Base-by-base conservation (phyloP, 2,797 vertebrate genomes). In the Pteropus rufus region DNA sequence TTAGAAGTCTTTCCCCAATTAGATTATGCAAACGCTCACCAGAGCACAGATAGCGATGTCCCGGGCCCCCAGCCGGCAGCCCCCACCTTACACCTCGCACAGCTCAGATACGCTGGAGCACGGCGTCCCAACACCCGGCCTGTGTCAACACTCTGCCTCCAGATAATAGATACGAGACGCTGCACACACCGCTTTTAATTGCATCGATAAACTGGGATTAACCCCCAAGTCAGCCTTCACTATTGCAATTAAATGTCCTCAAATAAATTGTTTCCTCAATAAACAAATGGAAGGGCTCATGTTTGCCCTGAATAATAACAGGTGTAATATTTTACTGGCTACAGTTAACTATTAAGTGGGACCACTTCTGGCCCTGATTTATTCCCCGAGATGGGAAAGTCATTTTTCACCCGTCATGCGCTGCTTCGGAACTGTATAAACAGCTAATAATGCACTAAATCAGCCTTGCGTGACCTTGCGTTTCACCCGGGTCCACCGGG, bases 211-310 rank as follows among this genome's bases (percentile, higher is more conserved):
- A 96, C 97, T 58, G 87, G 97, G 97, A 97, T 97, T 98, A 97
- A 89, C 97, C 96, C 97, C 97, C 97, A 94, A 97, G 97, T 65
- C 95, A 85, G 94, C 10, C 92, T 96, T 96, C 95, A 96, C 97
- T 97, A 69, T 96, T 97, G 96, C 96, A 97, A 97, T 97, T 97
- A 97, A 96, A 98, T 92, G 94, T 97, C 95, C 97, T 96, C 95
- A 97, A 96, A 98, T 97, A 98, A 97, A 98, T 97, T 97, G 97
- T 97, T 96, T 96, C 97, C 97, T 97, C 97, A 98, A 96, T 97
- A 98, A 97, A 97, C 98, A 98, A 97, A 97, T 97, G 98, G 96
- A 98, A 97, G 97, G 95, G 91, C 56, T 69, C 83, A 86, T 97
- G 97, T 97, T 98, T 98, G 96, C 93, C 90, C 89, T 96, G 96